Base-by-base conservation (phyloP, 2,797 vertebrate species). In the Galaxias olidus region DNA sequence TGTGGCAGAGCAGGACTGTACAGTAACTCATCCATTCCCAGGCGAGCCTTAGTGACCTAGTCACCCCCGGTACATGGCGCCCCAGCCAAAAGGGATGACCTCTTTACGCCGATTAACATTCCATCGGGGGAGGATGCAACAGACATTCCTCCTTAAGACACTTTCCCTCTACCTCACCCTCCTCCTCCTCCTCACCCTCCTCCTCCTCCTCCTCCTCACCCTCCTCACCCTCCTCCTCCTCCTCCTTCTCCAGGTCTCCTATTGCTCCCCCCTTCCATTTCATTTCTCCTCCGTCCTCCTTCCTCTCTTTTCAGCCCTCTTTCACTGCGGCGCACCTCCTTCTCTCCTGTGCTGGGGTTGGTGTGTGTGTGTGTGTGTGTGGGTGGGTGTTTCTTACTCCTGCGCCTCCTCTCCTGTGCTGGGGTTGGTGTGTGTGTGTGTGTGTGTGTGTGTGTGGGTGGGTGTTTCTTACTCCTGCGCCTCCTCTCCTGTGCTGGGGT, bases 101-200 rank as follows among this genome's bases (percentile, higher is more conserved):
- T 85, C 85, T 83, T 77, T 80, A 72, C 53, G 55, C 78, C 80
- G 78, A 87, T 90, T 88, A 88, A 88, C 83, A 90, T 88, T 88
- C 88, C 86, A 76, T 20, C 10, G 15, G 50, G 61, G 74, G 62
- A 46, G 30, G 48, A 30, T 9, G 73, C 63, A 19, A 73, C 75
- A 46, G 44, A 59, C 58, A 59, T 59, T 59, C 58, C 58, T 59
- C 43, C 20, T 43, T 15, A 12, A 47, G 80, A 19, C 52, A 19
- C 43, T 12, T 18, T 46, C 43, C 10, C 44, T 42, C 30, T 75
- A 12, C 0, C 43, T 58, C 13, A 43, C 14, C 48, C 44, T 71
- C 53, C 45, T 50, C 44, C 15, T 53, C 51, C 11, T 6, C 30
- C 6, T 30, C 54, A n/a, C 49, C 53, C 52, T 47, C 43, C 30